Percentiles rank a stretch among this genome's conserved stretches.
Conservation (phyloP, 2,888 invertebrate genomes). For the Drosophila diplacantha region DNA sequence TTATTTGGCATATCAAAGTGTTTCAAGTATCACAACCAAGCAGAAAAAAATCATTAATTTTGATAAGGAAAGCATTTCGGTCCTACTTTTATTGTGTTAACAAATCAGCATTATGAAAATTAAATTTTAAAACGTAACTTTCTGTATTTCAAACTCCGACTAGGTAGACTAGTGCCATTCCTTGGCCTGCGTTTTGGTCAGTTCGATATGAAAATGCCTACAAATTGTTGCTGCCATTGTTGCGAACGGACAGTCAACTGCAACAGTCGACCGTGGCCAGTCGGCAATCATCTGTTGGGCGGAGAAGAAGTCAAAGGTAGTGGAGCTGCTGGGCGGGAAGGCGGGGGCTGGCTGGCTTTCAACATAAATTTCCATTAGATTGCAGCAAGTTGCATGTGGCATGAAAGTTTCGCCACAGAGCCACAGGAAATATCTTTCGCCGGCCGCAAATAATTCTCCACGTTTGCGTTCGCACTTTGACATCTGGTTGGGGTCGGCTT, state of each 20-base stretch:
- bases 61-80: too few relatives aligned
- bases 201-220: conserved; percentile 69
- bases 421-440: conserved; percentile 70
- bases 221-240: conserved; percentile 59
- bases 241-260: conserved; percentile 49
- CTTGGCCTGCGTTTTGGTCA: conserved; percentile 49
- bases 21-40: too few relatives aligned
- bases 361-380: conserved; percentile 72
- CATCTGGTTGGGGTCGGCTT: conserved; percentile 49
- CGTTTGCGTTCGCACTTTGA: conserved; percentile 71
- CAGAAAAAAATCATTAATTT: too few relatives aligned
- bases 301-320: conserved; percentile 13
- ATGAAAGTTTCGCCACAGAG: conserved; percentile 58
- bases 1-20: too few relatives aligned
- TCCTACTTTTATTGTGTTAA: background rate
- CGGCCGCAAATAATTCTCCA: conserved; percentile 70
- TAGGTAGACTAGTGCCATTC: conserved; percentile 45
- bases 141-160: background rate
- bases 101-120: too few relatives aligned
- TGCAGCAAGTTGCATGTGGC: conserved; percentile 68
- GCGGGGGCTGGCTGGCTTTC: conserved; percentile 62
- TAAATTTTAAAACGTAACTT: background rate
- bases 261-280: conserved; percentile 20
- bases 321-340: conserved; percentile 21
- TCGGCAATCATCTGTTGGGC: conserved; percentile 29